Evolutionary conservation across 2,888 invertebrate species (phyloP).

Genomic region (Pimpla rufipes): DNA sequence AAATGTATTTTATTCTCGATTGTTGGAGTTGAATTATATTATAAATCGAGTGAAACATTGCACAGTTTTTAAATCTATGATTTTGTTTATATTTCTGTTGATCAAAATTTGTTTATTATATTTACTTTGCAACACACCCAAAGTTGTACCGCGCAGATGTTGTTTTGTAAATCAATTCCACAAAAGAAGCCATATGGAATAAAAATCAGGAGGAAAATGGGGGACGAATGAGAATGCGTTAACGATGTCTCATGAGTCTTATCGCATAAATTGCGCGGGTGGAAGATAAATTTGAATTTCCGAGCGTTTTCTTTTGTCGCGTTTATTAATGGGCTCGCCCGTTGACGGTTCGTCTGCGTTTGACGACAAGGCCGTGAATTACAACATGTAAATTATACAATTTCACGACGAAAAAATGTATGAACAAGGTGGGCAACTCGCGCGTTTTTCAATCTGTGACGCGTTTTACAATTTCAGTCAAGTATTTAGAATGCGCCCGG

Average conservation of each 20-base stretch:
- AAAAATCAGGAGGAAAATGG: not conserved
- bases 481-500: not conserved
- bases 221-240: not conserved
- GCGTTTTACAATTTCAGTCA: not conserved
- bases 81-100: too few relatives aligned
- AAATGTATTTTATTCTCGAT: too few relatives aligned
- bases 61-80: too few relatives aligned
- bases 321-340: not conserved
- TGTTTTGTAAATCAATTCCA: too few relatives aligned
- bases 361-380: not conserved
- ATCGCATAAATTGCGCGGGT: slow-evolving; percentile 30
- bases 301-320: not conserved
- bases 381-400: not conserved
- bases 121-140: too few relatives aligned
- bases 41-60: too few relatives aligned
- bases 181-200: slow-evolving; percentile 3
- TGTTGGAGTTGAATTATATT: too few relatives aligned
- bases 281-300: slow-evolving; percentile 14
- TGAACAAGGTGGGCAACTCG: not conserved
- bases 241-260: slow-evolving; percentile 1
- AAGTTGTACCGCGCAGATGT: too few relatives aligned
- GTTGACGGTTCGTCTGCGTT: not conserved
- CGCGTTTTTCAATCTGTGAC: not conserved
- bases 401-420: not conserved
- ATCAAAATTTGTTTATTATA: too few relatives aligned